Evolutionary conservation across 2,113 vertebrate species (phyloP).

Genomic region (Camelus dromedarius): DNA sequence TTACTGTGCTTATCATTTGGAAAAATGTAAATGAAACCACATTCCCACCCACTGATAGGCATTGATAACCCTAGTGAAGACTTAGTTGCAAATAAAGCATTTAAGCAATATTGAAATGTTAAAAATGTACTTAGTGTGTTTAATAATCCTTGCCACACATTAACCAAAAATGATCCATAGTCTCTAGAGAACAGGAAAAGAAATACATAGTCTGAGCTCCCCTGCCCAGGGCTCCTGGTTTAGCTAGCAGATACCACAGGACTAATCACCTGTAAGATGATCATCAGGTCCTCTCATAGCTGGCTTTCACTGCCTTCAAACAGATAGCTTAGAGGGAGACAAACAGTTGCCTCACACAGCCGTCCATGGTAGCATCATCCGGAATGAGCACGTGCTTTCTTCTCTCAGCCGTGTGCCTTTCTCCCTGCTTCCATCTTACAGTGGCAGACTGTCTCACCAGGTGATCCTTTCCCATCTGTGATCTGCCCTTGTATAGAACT

Average conservation of each 20-base stretch:
- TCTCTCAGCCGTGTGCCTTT: neutral
- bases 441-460: neutral
- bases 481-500: neutral
- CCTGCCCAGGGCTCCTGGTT: neutral
- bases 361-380: neutral
- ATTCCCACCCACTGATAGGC: neutral
- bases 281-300: neutral
- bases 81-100: neutral
- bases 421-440: neutral
- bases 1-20: neutral
- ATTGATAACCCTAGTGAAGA: neutral
- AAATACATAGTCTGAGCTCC: neutral
- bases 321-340: neutral
- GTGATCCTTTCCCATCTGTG: neutral
- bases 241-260: neutral
- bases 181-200: neutral
- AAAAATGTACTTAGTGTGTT: neutral
- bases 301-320: neutral
- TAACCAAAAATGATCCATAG: neutral
- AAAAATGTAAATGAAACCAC: conserved; percentile 38
- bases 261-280: neutral
- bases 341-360: neutral
- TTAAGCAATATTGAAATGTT: neutral
- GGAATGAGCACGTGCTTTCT: neutral
- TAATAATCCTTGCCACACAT: neutral